Base-by-base conservation (phyloP, 2,797 vertebrate genomes). In the Eospalax fontanierii region DNA sequence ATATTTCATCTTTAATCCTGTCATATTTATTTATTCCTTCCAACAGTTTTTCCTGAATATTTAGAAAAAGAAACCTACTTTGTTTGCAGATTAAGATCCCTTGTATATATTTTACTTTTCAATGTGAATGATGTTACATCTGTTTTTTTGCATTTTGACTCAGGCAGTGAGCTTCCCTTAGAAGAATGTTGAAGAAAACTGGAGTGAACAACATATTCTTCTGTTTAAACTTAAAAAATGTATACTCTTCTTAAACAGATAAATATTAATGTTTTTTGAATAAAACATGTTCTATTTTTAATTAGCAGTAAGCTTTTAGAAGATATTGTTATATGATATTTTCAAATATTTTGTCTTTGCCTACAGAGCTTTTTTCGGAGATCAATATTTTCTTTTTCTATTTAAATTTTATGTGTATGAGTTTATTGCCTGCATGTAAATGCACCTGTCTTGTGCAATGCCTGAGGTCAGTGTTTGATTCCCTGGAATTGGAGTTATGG, bases 341-440 rank as follows among this genome's bases (percentile, higher is more conserved):
- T 6, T 43, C 19, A 73, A 65, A 54, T 57, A 2, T 30, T 16
- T 91, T 59, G 30, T 93, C 6, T 83, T 88, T 70, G 74, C 43
- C 22, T 57, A 61, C 26, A 63, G 2, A 61, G 4, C 61, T 63
- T 28, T 30, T 22, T 1, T 68, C 33, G 73, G 7, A 2, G 26
- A 61, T 59, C 66, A 24, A n/a, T n/a, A n/a, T n/a, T n/a, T n/a
- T n/a, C 63, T 43, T 70, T 78, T 93, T 61, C 66, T 91, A 43
- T 83, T 21, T 54, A 9, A 9, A 54, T 54, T 54, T 54, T 50
- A 50, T 50, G 46, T 50, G 46, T 50, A 50, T 50, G 46, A 50
- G 46, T 50, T 6, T 50, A 50, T 50, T 50, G 46, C 11, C 46
- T 50, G 46, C 46, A 50, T 50, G 46, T 50, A 50, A n/a, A n/a